Base-by-base conservation (phyloP, 2,797 vertebrate species). In the Poeciliopsis presidionis region DNA sequence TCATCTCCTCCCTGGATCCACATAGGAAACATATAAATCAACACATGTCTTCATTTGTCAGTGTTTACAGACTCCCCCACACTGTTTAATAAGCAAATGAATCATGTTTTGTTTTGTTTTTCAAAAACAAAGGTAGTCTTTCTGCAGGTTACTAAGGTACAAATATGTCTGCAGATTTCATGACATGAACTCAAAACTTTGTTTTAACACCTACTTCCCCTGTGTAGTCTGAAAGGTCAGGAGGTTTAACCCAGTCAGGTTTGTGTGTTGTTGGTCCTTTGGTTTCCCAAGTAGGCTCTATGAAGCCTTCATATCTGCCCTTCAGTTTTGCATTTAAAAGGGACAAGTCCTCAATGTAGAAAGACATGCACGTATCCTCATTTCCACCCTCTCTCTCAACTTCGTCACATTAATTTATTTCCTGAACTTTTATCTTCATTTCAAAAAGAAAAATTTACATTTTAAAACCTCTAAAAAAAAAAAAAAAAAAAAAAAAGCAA, bases 381-480 rank as follows among this genome's bases (percentile, higher is more conserved):
- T 78, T 79, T 77, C 80, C 80, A 85, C 47, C 75, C 45, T 57
- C 59, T 45, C 74, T 85, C 78, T 85, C 69, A 81, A 78, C 72
- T 77, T 85, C 1, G 43, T 41, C 70, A 72, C 81, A 83, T 81
- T 84, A 46, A 84, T 90, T 86, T 74, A 70, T 76, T 63, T 61
- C 71, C 72, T 81, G 53, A 81, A 86, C 85, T 84, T 92, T 89
- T 69, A 91, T 92, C 89, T 33, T 78, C 9, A 33, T 84, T 89
- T 90, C 73, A 88, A 92, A 92, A 84, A 74, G 74, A 79, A 4
- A 49, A 61, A 94, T 94, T 91, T 89, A 75, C 90, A 93, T 91
- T 93, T 93, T 87, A 92, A 45, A 90, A 90, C 78, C 47, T 20
- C 36, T 51, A 43, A 69, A 30, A 30, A 30, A 30, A 73, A 75